These are phyloP conservation scores for Orientallactaga bullata DNA, from an alignment of 2,113 vertebrate species.

Conservation along the genomic window DNA sequence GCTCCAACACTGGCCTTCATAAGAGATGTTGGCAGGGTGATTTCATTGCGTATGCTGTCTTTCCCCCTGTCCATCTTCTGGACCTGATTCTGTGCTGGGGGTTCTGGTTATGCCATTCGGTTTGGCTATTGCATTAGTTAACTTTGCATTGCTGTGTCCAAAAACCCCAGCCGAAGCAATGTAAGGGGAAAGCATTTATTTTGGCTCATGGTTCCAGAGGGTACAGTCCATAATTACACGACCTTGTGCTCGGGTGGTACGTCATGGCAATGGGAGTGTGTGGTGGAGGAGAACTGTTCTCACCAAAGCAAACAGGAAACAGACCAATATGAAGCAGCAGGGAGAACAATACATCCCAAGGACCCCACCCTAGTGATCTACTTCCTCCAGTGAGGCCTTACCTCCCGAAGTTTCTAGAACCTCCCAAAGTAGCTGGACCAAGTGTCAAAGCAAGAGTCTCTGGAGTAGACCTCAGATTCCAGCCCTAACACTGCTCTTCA, in stretches of 20 bases:
- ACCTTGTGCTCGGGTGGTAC: too few species aligned
- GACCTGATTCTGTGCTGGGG: neutral
- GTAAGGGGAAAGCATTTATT: too few species aligned
- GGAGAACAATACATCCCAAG: neutral
- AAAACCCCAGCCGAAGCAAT: too few species aligned
- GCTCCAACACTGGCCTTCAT: too few species aligned
- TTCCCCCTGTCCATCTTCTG: too few species aligned
- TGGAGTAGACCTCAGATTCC: too few species aligned
- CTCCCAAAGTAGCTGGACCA: neutral
- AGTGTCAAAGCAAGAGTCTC: neutral
- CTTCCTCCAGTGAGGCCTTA: neutral
- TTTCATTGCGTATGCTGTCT: neutral
- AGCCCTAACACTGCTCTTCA: neutral
- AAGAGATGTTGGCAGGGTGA: neutral
- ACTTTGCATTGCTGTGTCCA: too few species aligned
- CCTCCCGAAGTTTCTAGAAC: neutral
- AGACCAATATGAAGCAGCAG: neutral
- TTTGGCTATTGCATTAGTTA: neutral
- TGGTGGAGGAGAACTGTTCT: too few species aligned
- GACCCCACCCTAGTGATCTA: neutral
- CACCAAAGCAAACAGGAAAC: too few species aligned
- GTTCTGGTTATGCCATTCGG: neutral
- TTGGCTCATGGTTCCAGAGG: too few species aligned
- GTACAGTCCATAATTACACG: too few species aligned
- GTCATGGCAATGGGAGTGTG: too few species aligned